These are phyloP conservation scores for Luperina nickerlii DNA, from an alignment of 2,888 invertebrate species.

Conservation along the genomic window DNA sequence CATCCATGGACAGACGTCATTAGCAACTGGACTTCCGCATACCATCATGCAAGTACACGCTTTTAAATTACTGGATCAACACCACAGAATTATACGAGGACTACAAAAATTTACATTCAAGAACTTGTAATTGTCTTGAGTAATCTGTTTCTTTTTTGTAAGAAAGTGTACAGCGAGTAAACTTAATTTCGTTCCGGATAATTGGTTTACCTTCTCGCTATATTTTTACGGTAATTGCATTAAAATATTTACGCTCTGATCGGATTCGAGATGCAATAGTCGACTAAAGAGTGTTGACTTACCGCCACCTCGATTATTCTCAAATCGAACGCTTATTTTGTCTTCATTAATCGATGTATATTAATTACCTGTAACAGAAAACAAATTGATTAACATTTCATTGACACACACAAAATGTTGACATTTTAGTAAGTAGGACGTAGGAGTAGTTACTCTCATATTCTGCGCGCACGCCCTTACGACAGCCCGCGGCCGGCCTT, in stretches of 20 bases:
- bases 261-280: conserved; percentile 40
- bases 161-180: conserved; percentile 15
- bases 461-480: conserved; percentile 81
- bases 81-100: conserved; percentile 27
- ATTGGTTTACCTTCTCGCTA: conserved; percentile 16
- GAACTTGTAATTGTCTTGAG: conserved; percentile 3
- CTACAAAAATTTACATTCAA: conserved; percentile 17
- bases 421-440: conserved; percentile 82
- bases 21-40: conserved; percentile 65
- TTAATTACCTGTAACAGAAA: conserved; percentile 81
- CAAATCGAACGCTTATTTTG: conserved; percentile 24
- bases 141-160: neutral
- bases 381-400: conserved; percentile 73
- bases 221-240: conserved; percentile 10
- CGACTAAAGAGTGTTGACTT: conserved; percentile 28
- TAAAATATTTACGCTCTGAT: conserved; percentile 19
- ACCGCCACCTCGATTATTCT: conserved; percentile 37
- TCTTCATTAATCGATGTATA: conserved; percentile 35
- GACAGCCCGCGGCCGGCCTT: conserved; percentile 73
- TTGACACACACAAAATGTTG: conserved; percentile 73
- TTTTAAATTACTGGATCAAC: conserved; percentile 43
- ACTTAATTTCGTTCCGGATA: conserved; percentile 31
- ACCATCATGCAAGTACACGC: conserved; percentile 32
- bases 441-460: conserved; percentile 68
- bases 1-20: conserved; percentile 40